phyloP scores from a whole-genome alignment of 2,888 invertebrate genomes.

The Stenchaetothrips biformis region DNA sequence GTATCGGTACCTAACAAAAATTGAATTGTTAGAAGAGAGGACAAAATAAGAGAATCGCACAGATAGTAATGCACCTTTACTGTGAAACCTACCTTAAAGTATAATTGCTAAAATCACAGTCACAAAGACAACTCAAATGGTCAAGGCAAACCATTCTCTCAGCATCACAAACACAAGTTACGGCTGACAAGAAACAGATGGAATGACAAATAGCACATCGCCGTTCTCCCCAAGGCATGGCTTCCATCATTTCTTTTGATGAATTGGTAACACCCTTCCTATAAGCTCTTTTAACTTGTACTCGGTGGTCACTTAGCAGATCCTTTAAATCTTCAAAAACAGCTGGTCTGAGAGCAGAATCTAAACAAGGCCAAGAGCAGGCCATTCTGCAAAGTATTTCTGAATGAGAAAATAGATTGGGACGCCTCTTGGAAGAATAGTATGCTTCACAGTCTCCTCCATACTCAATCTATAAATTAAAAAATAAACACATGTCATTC shows the following conservation, averaged over 20 bases:
- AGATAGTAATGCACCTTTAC: no score
- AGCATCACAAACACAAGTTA: not conserved
- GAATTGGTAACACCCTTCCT: conserved; percentile 10
- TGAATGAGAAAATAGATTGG: not conserved
- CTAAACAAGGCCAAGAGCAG: not conserved
- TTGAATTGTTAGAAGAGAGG: not conserved
- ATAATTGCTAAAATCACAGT: conserved; percentile 15
- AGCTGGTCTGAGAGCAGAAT: not conserved
- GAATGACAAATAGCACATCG: conserved; percentile 4
- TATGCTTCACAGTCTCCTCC: conserved; percentile 12
- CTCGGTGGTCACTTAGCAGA: not conserved
- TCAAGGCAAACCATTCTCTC: conserved; percentile 13
- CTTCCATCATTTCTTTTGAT: conserved; percentile 19
- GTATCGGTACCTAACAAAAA: not conserved
- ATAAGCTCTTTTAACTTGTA: not conserved
- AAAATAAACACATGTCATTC: not conserved
- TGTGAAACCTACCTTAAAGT: not conserved
- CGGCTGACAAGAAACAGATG: conserved; percentile 4
- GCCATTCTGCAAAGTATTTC: conserved; percentile 13
- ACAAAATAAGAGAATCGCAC: not conserved
- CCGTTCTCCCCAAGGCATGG: conserved; percentile 4
- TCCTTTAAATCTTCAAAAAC: conserved; percentile 6
- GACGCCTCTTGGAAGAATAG: not conserved
- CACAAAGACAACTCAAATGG: not conserved
- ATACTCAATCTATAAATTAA: not conserved